Evolutionary conservation across 2,797 vertebrate species (phyloP).

Genomic region (Chiroxiphia lanceolata): DNA sequence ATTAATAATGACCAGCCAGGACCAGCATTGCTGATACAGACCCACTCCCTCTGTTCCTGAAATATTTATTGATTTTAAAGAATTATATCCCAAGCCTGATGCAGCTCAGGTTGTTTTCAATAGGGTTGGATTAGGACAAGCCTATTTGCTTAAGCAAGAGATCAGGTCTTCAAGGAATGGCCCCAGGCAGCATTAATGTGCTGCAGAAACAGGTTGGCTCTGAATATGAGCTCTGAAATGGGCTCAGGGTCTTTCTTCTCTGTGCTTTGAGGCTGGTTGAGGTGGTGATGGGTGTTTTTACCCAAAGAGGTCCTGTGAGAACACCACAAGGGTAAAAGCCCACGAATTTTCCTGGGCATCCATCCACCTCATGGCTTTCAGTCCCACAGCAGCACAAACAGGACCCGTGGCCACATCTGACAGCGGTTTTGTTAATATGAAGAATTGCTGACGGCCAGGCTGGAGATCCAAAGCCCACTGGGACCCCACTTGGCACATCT

Average conservation of each 20-base stretch:
- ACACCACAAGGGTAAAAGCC: background rate
- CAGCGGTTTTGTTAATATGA: rapidly evolving
- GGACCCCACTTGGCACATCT: background rate
- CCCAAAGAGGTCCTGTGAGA: background rate
- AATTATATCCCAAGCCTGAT: background rate
- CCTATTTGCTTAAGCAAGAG: background rate
- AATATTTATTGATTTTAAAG: conserved; percentile 59
- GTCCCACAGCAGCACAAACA: background rate
- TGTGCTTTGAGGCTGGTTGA: background rate
- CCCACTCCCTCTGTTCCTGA: conserved; percentile 24
- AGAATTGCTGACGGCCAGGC: background rate
- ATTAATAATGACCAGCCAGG: conserved; percentile 58
- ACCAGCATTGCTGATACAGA: background rate
- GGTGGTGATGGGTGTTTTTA: background rate
- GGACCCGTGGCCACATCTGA: rapidly evolving
- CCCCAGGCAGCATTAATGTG: background rate
- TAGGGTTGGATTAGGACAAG: background rate
- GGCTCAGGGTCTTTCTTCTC: background rate
- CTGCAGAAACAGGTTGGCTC: background rate
- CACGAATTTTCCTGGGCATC: background rate
- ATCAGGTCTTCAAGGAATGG: background rate
- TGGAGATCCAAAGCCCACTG: background rate
- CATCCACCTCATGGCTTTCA: background rate
- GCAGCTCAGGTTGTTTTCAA: background rate
- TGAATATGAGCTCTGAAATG: background rate